Conservation (phyloP, 2,113 vertebrate species). For the Lasiurus cinereus region DNA sequence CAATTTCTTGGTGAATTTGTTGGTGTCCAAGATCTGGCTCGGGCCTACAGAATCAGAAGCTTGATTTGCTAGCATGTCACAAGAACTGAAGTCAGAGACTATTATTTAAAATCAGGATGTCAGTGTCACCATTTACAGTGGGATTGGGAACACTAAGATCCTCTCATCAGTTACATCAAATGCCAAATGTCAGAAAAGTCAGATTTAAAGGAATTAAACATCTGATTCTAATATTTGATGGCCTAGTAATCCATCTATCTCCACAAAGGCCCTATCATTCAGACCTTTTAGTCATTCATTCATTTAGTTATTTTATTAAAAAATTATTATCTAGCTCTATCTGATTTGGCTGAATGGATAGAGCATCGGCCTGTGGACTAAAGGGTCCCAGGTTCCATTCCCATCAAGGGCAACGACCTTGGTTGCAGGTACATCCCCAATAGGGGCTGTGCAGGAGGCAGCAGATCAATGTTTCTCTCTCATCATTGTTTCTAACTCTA, state of each 20-base stretch:
- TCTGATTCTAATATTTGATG: background rate
- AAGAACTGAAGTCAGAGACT: conserved; percentile 23
- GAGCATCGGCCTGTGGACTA: no score
- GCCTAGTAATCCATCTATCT: background rate
- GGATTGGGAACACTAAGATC: background rate
- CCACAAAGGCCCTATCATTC: background rate
- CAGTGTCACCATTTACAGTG: conserved; percentile 20
- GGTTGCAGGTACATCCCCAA: no score
- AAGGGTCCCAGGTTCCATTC: no score
- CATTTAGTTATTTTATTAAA: conserved; percentile 34
- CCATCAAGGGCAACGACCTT: no score
- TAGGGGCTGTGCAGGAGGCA: no score
- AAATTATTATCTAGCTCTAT: background rate
- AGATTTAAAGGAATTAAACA: background rate
- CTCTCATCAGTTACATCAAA: background rate
- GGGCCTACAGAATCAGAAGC: background rate
- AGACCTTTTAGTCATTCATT: conserved; percentile 37
- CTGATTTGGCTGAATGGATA: no score
- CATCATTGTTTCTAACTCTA: no score
- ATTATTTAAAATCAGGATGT: conserved; percentile 4
- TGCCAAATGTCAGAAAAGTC: conserved; percentile 12
- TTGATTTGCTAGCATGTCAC: background rate
- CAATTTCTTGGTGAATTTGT: conserved; percentile 9
- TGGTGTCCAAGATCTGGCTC: background rate
- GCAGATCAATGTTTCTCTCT: no score